Evolutionary conservation across 37 sponge, comb jelly and placozoan genomes (phyloP), one percentile per base, ranked within the genome.

Genomic region (Halisarca cf. caerulea): DNA sequence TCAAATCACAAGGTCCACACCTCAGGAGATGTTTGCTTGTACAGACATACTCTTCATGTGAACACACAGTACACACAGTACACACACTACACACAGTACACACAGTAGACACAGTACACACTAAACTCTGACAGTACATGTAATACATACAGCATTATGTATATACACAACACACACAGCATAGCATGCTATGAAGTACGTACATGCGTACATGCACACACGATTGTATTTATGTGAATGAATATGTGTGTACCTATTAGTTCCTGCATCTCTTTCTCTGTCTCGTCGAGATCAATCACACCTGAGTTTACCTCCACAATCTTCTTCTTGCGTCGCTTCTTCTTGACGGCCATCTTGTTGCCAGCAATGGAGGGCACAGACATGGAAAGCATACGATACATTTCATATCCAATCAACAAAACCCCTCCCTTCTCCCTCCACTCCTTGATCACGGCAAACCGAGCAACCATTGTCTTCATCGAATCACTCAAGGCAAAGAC

Each of bases 321-420:
- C 32, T 85, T 58, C 37, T 37, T 42, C 41, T 64, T 80, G 9
- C 42, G 24, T 54, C 90, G 93, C 86, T 39, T 90, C 78, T 58
- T 86, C 86, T 95, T 91, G 60, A 73, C 55, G 58, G 94, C 90
- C 94, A 91, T 95, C 64, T 92, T 95, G 83, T 90, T 91, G 0
- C 91, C 94, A 24, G 88, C 85, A 41, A 95, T 85, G 11, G 93
- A 90, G 21, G 95, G 95, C 0, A 92, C 90, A 14, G 88, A 89
- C 82, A 92, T 80, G 9, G 95, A 75, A 38, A 97, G 88, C 23
- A 90, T 70, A 8, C 97, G 90, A 74, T 82, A 96, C 92, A 96
- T 87, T 83, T 96, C 99, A 55, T 96, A 99, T 33, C 99, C 99
- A n/a, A 99, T 85, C 45, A 99, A 59, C 21, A 99, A 82, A 25